These are phyloP conservation scores for Macrosiphum euphorbiae DNA, from an alignment of 2,888 invertebrate species.

Conservation along the genomic window DNA sequence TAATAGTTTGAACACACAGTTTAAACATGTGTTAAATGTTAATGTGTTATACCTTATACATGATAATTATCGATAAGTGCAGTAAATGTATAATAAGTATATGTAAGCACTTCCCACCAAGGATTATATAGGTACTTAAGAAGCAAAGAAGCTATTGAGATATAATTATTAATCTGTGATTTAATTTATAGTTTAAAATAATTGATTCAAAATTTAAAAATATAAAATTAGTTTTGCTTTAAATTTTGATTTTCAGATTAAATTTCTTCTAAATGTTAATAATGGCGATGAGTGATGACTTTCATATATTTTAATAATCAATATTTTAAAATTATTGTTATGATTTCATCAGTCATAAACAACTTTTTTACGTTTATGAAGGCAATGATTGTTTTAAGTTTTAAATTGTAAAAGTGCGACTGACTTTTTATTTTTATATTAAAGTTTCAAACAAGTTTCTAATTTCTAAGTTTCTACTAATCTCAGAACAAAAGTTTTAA, in stretches of 20 bases:
- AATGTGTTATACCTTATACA: not conserved
- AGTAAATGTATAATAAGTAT: not conserved
- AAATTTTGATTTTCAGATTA: not conserved
- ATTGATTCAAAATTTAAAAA: not conserved
- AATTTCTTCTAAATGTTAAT: not conserved
- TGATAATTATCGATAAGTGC: not conserved
- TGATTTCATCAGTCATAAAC: not conserved
- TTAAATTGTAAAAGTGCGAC: slow-evolving; percentile 1
- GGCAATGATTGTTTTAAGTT: not conserved
- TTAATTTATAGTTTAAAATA: not conserved
- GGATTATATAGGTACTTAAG: not conserved
- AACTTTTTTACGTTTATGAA: not conserved
- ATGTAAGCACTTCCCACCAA: not conserved
- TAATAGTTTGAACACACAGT: not conserved
- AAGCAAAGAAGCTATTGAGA: not conserved
- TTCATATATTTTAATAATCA: not conserved
- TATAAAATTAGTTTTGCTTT: not conserved
- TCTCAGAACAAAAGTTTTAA: slow-evolving; percentile 43
- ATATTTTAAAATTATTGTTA: not conserved
- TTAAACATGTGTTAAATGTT: not conserved
- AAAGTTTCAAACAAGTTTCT: slow-evolving; percentile 34
- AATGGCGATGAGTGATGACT: no score
- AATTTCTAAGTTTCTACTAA: slow-evolving; percentile 27
- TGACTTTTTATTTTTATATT: slow-evolving; percentile 16
- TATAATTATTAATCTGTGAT: not conserved